Conservation (phyloP, 2,797 vertebrate species). For the Mastacembelus armatus region DNA sequence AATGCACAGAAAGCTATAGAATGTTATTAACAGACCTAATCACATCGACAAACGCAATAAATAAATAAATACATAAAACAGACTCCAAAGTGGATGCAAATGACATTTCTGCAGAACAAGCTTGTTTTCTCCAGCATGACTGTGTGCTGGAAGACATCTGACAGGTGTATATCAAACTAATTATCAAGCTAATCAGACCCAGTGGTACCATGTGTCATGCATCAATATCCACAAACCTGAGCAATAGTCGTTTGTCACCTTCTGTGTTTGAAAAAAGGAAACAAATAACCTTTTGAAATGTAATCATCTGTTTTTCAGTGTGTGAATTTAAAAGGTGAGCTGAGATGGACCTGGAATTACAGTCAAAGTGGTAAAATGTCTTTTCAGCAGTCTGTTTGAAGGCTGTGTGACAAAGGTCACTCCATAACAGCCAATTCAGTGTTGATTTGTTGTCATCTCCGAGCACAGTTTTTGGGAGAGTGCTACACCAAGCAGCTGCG, state of each 20-base stretch:
- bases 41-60: conserved; percentile 20
- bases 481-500: conserved; percentile 62
- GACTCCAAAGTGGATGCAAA: conserved; percentile 18
- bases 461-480: conserved; percentile 36
- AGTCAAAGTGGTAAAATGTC: conserved; percentile 42
- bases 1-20: neutral
- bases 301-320: conserved; percentile 24
- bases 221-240: conserved; percentile 23
- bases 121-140: conserved; percentile 35
- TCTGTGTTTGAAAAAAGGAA: conserved; percentile 15
- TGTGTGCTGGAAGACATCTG: conserved; percentile 32
- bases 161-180: conserved; percentile 49
- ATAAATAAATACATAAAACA: no score
- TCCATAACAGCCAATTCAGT: conserved; percentile 30
- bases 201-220: conserved; percentile 29
- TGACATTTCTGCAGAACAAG: conserved; percentile 27
- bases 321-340: conserved; percentile 36
- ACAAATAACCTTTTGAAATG: conserved; percentile 12
- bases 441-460: conserved; percentile 61
- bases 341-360: conserved; percentile 33
- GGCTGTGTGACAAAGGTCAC: conserved; percentile 39
- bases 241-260: neutral
- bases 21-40: conserved; percentile 26
- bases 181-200: conserved; percentile 50
- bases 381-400: conserved; percentile 37